Percentiles rank a stretch among this genome's conserved stretches.
Conservation (phyloP, 2,888 invertebrate species). For the Malacosoma neustria region DNA sequence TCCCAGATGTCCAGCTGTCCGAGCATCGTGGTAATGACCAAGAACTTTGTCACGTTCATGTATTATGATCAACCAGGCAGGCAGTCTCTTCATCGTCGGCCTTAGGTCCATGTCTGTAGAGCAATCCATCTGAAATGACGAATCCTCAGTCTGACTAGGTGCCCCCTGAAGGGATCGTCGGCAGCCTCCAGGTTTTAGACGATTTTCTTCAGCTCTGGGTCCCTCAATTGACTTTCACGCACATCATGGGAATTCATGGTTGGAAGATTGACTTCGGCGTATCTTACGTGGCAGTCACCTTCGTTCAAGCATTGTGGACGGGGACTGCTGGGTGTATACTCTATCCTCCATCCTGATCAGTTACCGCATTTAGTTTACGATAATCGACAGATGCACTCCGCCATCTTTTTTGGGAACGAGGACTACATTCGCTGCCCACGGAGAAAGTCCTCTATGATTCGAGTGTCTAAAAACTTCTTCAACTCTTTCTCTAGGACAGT, state of each 20-base stretch:
- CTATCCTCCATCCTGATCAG: no score
- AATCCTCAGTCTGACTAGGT: background rate
- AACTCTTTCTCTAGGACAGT: background rate
- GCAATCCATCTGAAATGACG: background rate
- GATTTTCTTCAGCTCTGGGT: background rate
- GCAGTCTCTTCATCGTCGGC: no score
- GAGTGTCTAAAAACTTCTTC: background rate
- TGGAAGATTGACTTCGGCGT: background rate
- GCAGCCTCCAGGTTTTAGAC: background rate
- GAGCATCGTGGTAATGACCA: background rate
- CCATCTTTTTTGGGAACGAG: background rate
- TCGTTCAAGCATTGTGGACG: slow-evolving; percentile 11
- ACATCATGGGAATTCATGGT: background rate
- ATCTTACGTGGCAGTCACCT: slow-evolving; percentile 6
- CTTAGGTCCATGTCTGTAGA: background rate
- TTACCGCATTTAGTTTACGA: background rate
- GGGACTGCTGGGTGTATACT: slow-evolving; percentile 12
- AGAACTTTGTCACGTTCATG: background rate
- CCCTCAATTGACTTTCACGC: background rate
- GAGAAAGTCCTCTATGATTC: background rate
- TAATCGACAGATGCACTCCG: background rate
- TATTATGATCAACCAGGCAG: background rate
- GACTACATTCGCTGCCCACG: background rate
- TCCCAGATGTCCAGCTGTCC: slow-evolving; percentile 1
- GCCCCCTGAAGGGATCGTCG: background rate